Base-by-base conservation (phyloP, 2,888 invertebrate species). In the Ochropacha duplaris region DNA sequence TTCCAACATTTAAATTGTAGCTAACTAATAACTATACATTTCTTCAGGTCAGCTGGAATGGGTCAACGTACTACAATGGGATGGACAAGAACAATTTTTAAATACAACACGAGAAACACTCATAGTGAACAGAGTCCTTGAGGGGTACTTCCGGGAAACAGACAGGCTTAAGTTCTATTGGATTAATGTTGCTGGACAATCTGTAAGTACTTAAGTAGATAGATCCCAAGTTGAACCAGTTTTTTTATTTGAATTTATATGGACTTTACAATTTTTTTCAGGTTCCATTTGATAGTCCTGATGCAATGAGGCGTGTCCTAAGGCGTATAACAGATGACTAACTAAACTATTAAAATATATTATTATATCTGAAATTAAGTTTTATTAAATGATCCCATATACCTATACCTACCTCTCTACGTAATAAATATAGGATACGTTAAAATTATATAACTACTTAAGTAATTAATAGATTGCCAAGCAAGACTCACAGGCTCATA, bases 101-200 rank as follows among this genome's bases (percentile, higher is more conserved):
- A 78, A 74, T 2, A 89, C 94, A 4, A 54, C 79, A 0, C 93
- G 96, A 61, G 62, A 69, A 19, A 92, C 94, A 0, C 83, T 97
- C 1, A 84, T 93, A 54, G 93, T 95, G 0, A 83, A 95, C 65
- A 84, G 93, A 28, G 78, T 94, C 22, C 87, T 96, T 44, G 96
- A 96, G 83, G 97, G 96, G 6, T 97, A 95, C 79, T 92, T 94
- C 62, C 95, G 96, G 69, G 90, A 92, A 56, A 93, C 94, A 31
- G 93, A 93, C 49, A 94, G 95, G 58, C 94, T 97, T 28, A 86
- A 92, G 36, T 95, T 97, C 83, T 97, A 95, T 79, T 97, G 96
- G 95, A 94, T 97, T 61, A 94, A 96, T 57, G 94, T 95, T 70
- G 95, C 97, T 61, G 97, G 97, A 58, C 96, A 96, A 81, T 96